Evolutionary conservation across 2,888 invertebrate species (phyloP), one percentile per base, ranked within the genome.

Genomic region (Icerya purchasi): DNA sequence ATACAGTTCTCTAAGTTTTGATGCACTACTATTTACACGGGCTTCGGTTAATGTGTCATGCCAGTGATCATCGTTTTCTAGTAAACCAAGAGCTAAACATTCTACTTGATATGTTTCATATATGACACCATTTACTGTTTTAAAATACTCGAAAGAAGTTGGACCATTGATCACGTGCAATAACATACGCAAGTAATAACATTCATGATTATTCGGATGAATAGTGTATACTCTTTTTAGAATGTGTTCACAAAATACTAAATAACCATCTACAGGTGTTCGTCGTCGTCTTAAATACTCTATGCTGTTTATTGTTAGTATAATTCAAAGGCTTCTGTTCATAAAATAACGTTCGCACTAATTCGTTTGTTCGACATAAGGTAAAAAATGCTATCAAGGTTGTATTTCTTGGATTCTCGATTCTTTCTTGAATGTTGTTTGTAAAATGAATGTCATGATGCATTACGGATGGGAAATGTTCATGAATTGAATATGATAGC

Each of bases 11-110:
- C 61, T 22, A 49, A 61, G 25, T 49, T 62, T 56, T 3, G 19
- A 21, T n/a, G 61, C 36, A 49, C 22, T 22, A 10, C 23, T 23
- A 19, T 20, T n/a, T 22, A 22, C n/a, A n/a, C 19, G n/a, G 20
- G 68, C 68, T 58, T 71, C 70, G 54, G 65, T 63, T 58, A 69
- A 58, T 54, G 66, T 65, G 24, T 51, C 58, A 60, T 68, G 61
- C 69, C 69, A 70, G 54, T 69, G 67, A 36, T 57, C 59, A 62
- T 70, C 69, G 62, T 70, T 64, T 64, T 71, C 68, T 24, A 72
- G 62, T 57, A 71, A 62, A 3, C 68, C 66, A 25, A 64, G 58
- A 10, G 59, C 61, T 57, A 66, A 59, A 63, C 69, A 69, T 52
- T 68, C 68, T 55, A 65, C 52, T 50, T 66, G 61, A 60, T 66